Conservation (phyloP, 2,113 vertebrate species). For the Leptocoma aspasia region DNA sequence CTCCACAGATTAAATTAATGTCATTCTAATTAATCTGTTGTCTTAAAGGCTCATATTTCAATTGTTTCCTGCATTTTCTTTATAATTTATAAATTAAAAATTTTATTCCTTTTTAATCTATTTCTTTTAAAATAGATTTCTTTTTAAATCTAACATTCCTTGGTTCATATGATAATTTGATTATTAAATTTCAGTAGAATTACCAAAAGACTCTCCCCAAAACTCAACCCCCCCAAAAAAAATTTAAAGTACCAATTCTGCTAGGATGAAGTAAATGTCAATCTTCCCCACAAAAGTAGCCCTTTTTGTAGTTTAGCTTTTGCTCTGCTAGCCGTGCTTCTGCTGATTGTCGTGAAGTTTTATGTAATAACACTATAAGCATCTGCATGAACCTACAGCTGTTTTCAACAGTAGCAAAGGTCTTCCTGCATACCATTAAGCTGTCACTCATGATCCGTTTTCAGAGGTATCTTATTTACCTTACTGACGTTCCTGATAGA, state of each 20-base stretch:
- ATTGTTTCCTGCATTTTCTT: background rate
- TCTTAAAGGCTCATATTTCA: background rate
- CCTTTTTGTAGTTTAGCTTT: background rate
- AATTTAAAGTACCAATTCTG: background rate
- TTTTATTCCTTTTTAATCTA: background rate
- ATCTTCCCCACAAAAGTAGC: rapidly evolving
- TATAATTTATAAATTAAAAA: background rate
- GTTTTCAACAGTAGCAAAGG: background rate
- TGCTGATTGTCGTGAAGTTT: background rate
- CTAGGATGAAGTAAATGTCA: background rate
- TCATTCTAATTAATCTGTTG: background rate
- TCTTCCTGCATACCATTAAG: background rate
- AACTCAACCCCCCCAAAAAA: background rate
- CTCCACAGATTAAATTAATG: background rate
- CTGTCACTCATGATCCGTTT: background rate
- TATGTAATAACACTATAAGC: background rate
- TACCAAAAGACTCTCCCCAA: background rate
- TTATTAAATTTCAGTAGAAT: background rate
- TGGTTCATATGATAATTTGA: background rate
- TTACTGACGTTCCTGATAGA: background rate
- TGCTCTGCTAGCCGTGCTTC: background rate
- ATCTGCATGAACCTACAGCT: background rate
- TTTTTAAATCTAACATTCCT: background rate
- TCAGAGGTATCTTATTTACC: background rate
- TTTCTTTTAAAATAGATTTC: too few species aligned